These are phyloP conservation scores for Anableps anableps DNA, from an alignment of 2,797 vertebrate species.

Conservation along the genomic window DNA sequence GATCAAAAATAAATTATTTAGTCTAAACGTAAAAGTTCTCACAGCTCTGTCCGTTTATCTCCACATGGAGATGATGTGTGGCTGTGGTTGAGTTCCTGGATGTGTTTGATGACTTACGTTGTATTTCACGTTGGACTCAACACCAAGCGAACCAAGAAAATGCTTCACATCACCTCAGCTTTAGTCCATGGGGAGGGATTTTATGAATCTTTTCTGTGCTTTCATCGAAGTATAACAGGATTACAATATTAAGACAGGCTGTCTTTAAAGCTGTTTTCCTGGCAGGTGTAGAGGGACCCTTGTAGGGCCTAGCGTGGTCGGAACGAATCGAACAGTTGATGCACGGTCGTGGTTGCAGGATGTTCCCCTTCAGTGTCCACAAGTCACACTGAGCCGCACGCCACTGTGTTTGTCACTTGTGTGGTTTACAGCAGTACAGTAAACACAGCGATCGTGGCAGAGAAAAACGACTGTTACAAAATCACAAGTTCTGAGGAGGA, in stretches of 20 bases:
- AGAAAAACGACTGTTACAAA: too few species aligned
- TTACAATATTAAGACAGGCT: background rate
- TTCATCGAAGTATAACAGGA: background rate
- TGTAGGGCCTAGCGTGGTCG: too few species aligned
- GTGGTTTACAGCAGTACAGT: too few species aligned
- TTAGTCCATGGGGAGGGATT: background rate
- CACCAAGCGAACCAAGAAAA: background rate
- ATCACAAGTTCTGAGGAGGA: too few species aligned
- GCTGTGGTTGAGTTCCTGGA: background rate
- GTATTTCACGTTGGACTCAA: background rate
- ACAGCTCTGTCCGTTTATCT: background rate
- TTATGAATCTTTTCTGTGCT: background rate
- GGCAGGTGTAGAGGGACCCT: too few species aligned
- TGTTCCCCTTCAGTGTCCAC: too few species aligned
- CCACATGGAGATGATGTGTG: background rate
- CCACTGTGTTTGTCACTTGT: too few species aligned
- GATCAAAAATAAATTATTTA: background rate
- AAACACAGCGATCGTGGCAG: too few species aligned
- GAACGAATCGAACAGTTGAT: too few species aligned
- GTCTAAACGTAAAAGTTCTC: background rate
- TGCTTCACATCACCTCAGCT: background rate
- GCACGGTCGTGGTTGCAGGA: too few species aligned
- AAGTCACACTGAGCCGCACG: too few species aligned
- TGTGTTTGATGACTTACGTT: background rate
- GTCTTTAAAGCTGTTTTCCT: too few species aligned